Conservation (phyloP, 2,888 invertebrate species). For the Thera britannica region DNA sequence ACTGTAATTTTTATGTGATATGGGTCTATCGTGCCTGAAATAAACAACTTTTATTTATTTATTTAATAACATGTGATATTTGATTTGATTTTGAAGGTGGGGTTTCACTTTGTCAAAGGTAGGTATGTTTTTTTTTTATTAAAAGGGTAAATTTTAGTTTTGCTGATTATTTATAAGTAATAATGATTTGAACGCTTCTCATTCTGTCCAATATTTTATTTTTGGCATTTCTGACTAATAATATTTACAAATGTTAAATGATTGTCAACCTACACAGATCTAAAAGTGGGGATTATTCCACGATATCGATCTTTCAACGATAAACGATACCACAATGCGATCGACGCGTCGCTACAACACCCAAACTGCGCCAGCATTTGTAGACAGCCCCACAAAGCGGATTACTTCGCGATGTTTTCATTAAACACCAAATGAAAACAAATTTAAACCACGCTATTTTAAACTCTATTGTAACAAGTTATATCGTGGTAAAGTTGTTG, state of each 20-base stretch:
- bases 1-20: too few species aligned
- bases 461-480: constrained; percentile 37
- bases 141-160: too few species aligned
- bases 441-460: constrained; percentile 30
- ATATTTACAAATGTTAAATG: neutral
- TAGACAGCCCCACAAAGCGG: constrained; percentile 59
- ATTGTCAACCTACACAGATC: constrained; percentile 27
- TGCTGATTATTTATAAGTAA: too few species aligned
- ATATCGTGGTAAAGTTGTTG: constrained; percentile 39
- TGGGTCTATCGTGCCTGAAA: too few species aligned
- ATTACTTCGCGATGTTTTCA: constrained; percentile 77
- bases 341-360: constrained; percentile 42
- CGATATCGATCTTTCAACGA: constrained; percentile 68
- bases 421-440: constrained; percentile 56
- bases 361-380: constrained; percentile 60
- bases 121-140: too few species aligned
- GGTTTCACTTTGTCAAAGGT: too few species aligned
- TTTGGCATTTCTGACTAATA: too few species aligned
- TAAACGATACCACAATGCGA: constrained; percentile 53
- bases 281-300: constrained; percentile 59
- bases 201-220: too few species aligned
- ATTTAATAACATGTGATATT: too few species aligned
- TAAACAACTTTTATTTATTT: too few species aligned
- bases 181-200: too few species aligned
- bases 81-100: too few species aligned